These are phyloP conservation scores for Leucopsar rothschildi DNA, from an alignment of 2,113 vertebrate genomes.

Conservation along the genomic window DNA sequence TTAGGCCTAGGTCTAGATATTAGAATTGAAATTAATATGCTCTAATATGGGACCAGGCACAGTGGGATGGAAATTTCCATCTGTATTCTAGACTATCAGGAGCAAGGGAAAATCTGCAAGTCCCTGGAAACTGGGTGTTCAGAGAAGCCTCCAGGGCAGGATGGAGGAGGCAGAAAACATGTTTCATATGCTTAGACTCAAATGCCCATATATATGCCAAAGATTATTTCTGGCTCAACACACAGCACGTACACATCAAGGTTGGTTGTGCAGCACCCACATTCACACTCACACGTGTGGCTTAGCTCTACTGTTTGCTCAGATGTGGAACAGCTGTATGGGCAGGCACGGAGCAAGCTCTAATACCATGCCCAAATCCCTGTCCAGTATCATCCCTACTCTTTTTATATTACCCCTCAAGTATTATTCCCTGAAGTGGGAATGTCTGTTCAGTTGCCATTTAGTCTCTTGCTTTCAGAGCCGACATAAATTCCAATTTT, in stretches of 20 bases:
- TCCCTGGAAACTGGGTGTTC: neutral
- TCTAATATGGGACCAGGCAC: neutral
- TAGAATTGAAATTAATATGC: neutral
- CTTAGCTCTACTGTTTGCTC: neutral
- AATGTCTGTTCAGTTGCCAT: neutral
- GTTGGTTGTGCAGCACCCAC: neutral
- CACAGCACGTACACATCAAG: neutral
- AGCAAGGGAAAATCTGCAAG: neutral
- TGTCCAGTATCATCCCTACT: neutral
- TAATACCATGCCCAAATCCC: neutral
- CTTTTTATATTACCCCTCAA: neutral
- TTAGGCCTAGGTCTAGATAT: neutral
- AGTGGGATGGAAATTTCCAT: neutral
- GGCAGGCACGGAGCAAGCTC: neutral
- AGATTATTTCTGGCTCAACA: neutral
- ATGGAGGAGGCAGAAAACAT: neutral
- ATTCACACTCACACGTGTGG: neutral
- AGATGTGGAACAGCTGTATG: neutral
- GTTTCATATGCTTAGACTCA: neutral
- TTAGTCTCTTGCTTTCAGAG: neutral
- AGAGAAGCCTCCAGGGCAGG: neutral
- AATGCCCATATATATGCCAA: neutral
- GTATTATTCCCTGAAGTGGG: neutral
- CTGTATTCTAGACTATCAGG: neutral
- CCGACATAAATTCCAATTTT: neutral